Base-by-base conservation (phyloP, 92 coral and sea anemone genomes). In the Epizoanthus rinbou region DNA sequence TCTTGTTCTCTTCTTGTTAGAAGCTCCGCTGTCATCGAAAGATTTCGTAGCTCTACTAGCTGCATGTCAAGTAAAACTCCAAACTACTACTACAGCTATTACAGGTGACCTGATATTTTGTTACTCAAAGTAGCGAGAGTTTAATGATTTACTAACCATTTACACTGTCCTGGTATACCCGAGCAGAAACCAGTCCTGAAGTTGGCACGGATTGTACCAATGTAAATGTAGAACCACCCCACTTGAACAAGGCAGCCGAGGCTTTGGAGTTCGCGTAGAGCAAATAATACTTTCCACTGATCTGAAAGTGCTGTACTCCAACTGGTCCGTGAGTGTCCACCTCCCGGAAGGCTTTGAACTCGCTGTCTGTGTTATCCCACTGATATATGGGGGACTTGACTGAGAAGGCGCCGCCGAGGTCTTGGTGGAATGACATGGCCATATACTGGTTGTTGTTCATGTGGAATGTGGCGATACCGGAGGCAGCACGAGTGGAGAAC, bases 251-350 rank as follows among this genome's bases (percentile, higher is more conserved):
- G 10, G 85, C 82, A 31, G 90, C 88, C 2, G 85, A 73, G 1
- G 93, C 84, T 41, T 83, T 87, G 41, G 97, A 85, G 85, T 97
- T 97, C 0, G 93, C 95, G 73, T 94, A 94, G 84, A 97, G 87
- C 72, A 97, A 85, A 37, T 84, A 94, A 54, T 92, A 94, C 21
- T 87, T 80, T 9, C 93, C 97, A 70, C 79, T 78, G 18, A 86
- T 78, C 75, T 74, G 63, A 75, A 97, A 97, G 87, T 94, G 80
- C 73, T 97, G 95, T 23, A 97, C 98, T 43, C 94, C 99, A 23
- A 88, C 66, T 41, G 99, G 92, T 8, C 98, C 99, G 23, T 79
- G 73, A 21, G 99, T 97, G 57, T 89, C 73, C 33, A 97, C 87
- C 71, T 97, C 99, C 52, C 89, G 91, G 13, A 86, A 53, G 3